Evolutionary conservation across 2,888 invertebrate genomes (phyloP), one percentile per base, ranked within the genome.

Genomic region (Oeneis ivallda): DNA sequence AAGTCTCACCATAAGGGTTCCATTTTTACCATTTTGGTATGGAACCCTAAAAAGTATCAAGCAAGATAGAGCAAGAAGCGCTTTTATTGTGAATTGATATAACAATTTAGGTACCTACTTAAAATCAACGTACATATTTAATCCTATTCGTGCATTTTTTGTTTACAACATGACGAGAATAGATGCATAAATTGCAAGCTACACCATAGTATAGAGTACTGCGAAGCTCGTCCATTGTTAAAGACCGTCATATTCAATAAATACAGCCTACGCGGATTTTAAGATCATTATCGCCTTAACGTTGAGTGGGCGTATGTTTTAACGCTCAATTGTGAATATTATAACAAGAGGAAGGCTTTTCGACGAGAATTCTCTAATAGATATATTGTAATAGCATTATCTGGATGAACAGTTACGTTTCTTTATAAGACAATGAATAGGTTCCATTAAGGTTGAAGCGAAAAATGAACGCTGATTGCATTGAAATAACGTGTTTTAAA

Each of bases 241-340:
- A 62, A 62, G 53, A 45, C 39, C 45, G 32, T 68, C 61, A 67
- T 62, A 69, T 70, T 66, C 69, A 70, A 72, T 70, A 69, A 68
- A 70, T 83, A 80, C 87, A 78, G 81, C 90, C 89, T 88, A 90
- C 89, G 85, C 84, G 74, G 81, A 81, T 81, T 82, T 81, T 82
- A 83, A 85, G 87, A 88, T 88, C 89, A 90, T 89, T 89, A 89
- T 86, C 85, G 82, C 70, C 76, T 79, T 75, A 77, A 81, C 76
- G 74, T 65, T 64, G 65, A 78, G 87, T 88, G 81, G 88, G 87
- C 77, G 87, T 79, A 68, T 78, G 77, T 82, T 84, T 81, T 84
- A 82, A 83, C 82, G 78, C 79, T 75, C 75, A 79, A 82, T 84
- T 83, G 86, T 87, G 82, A 85, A 85, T 87, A 88, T 86, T 81